Base-by-base conservation (phyloP, 2,888 invertebrate genomes). In the Sphaeridia pumilis region DNA sequence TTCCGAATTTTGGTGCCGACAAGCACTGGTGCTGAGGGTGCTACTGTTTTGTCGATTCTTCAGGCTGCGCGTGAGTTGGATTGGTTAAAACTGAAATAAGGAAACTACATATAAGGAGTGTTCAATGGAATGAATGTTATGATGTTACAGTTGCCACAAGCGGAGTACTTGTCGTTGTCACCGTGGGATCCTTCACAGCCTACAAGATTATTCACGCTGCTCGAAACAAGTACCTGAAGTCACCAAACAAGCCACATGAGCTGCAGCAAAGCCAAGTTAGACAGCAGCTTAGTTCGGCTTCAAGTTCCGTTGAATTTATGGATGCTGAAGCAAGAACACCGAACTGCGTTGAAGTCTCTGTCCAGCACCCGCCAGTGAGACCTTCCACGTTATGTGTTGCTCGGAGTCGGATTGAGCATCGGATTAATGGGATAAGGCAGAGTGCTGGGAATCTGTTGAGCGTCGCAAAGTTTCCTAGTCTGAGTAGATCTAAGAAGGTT, bases 161-260 rank as follows among this genome's bases (percentile, higher is more conserved):
- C 17, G 50, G 50, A 35, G 44, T 50, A 4, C 22, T 45, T 25
- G n/a, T 50, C 2, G 45, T 44, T 1, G 42, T 44, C 4, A 45
- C 44, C 12, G 20, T 50, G 14, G 34, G 50, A 24, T 45, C 50
- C 12, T 50, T 45, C 17, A 43, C 44, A 26, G 43, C 44, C 12
- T 50, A 50, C 45, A 34, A 25, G 7, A 44, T 50, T 25, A 17
- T 50, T 27, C 50, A 44, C n/a, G 43, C 50, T 26, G 50, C 50
- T 14, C 41, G 50, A 31, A 34, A 14, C 3, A 50, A 50, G 25
- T 21, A 38, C 7, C 2, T 47, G 36, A 47, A 47, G 12, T 20
- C 25, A 26, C 7, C 28, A 5, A 10, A 26, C 14, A 7, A 38
- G 22, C 4, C n/a, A 7, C 2, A 38, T 38, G 3, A n/a, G 17